These are phyloP conservation scores for Acrocyrtus sp. DNA, from an alignment of 2,888 invertebrate genomes.

Conservation along the genomic window DNA sequence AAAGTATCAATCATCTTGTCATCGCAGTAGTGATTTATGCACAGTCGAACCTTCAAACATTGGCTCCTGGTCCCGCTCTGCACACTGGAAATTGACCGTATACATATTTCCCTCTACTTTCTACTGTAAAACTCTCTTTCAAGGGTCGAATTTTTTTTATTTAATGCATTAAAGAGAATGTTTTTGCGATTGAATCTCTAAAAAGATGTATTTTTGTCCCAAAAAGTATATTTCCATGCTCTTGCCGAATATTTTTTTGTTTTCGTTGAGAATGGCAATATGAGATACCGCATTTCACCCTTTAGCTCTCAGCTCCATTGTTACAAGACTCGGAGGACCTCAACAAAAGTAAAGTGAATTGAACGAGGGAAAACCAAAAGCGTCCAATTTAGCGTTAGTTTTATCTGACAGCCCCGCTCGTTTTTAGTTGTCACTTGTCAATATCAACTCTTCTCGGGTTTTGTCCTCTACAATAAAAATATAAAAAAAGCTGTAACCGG, in stretches of 20 bases:
- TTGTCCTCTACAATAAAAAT: too few species aligned
- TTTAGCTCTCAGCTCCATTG: not conserved
- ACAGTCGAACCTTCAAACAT: not conserved
- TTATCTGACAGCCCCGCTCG: not conserved
- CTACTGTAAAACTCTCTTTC: not conserved
- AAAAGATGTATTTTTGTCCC: not conserved
- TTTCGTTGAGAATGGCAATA: too few species aligned
- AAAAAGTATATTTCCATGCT: not conserved
- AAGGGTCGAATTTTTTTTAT: not conserved
- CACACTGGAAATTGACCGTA: too few species aligned
- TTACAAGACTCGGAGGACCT: not conserved
- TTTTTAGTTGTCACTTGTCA: conserved; percentile 1
- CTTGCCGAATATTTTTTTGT: too few species aligned
- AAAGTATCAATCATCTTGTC: conserved; percentile 17
- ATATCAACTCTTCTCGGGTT: not conserved
- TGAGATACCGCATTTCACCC: not conserved
- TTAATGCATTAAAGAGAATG: too few species aligned
- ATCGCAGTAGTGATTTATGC: conserved; percentile 9
- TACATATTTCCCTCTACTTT: not conserved
- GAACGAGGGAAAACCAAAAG: not conserved
- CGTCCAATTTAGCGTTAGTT: not conserved
- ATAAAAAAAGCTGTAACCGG: too few species aligned
- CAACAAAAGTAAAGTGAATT: not conserved
- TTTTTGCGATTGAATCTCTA: not conserved
- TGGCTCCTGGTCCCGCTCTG: too few species aligned